Base-by-base conservation (phyloP, 2,888 invertebrate species). In the Phyllotreta cruciferae region DNA sequence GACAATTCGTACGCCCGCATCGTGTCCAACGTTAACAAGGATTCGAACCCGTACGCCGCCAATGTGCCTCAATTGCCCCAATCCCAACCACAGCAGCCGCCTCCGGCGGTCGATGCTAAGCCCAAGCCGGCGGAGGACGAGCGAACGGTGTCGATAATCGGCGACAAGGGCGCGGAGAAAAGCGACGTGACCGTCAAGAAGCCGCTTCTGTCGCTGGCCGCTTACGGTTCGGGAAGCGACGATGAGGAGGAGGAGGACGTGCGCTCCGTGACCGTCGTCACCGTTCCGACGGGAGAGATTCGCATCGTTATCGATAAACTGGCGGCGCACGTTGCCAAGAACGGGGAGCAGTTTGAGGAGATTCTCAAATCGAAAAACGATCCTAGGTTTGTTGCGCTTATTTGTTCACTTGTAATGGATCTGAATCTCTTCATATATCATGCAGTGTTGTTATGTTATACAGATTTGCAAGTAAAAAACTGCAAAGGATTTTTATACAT, bases 261-360 rank as follows among this genome's bases (percentile, higher is more conserved):
- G 67, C 71, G 14, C 66, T 71, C 13, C 60, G 61, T 9, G 56
- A 66, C 55, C 10, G 34, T 39, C 53, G 41, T 10, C 36, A 86
- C 84, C 7, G 81, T 86, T 1, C 97, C 97, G 0, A 90, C 94
- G 0, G 89, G 90, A 3, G 94, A 94, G 72, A 83, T 92, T 0
- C 90, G 91, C 76, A 85, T 92, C 13, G 92, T 98, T 6, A 92
- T 99, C 62, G 96, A 97, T 80, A 96, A 97, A 81, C 96, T 98
- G 89, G 98, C 98, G 0, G 89, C 90, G 68, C 98, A 98, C 80
- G 98, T 99, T 0, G 92, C 94, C 0, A 94, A 95, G 73, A 98
- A 98, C 81, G 99, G 98, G 0, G 88, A 90, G 60, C 92, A 94
- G 74, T 98, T 98, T 78, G 98, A 98, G 73, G 88, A 90, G 38